Evolutionary conservation across 2,113 vertebrate genomes (phyloP).

Genomic region (Eurypyga helias): DNA sequence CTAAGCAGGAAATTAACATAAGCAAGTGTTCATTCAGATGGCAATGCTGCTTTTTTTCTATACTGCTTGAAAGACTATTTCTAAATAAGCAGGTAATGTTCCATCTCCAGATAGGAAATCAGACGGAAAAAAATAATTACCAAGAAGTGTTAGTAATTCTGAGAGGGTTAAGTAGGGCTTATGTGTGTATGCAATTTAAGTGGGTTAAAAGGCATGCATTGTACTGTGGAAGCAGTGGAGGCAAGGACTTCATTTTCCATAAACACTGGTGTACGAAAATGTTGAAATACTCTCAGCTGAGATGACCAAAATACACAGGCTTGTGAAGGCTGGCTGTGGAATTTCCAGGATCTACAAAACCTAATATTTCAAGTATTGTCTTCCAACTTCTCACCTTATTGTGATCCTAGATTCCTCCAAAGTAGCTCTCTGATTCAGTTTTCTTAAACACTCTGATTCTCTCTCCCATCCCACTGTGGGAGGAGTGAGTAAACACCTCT

Average conservation of each 20-base stretch:
- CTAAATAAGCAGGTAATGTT: neutral
- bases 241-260: neutral
- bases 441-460: neutral
- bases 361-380: neutral
- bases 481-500: too few species aligned
- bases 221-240: neutral
- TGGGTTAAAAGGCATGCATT: neutral
- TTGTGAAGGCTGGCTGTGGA: neutral
- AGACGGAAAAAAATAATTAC: neutral
- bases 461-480: too few species aligned
- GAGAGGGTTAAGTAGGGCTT: neutral
- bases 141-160: neutral
- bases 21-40: neutral
- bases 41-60: neutral
- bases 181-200: neutral
- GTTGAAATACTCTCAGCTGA: neutral
- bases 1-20: neutral
- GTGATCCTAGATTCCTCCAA: neutral
- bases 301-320: neutral
- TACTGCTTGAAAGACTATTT: neutral
- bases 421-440: neutral
- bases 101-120: neutral
- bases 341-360: neutral
- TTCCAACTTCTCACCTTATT: accelerated
- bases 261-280: neutral